Base-by-base conservation (phyloP, 1,140 invertebrate genomes). In the Magallana ariakensis region DNA sequence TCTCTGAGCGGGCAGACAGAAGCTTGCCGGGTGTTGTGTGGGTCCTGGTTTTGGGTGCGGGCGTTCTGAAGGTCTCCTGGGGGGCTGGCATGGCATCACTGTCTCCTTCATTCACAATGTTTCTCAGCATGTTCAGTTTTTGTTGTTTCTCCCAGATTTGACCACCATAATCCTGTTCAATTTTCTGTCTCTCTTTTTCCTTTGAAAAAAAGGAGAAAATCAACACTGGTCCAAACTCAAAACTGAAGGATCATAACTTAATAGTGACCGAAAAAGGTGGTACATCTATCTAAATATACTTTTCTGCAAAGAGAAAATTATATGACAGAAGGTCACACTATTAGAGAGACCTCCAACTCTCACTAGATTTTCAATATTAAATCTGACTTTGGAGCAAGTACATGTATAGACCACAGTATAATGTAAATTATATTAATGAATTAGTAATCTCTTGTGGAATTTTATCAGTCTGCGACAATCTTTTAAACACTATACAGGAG, bases 1-100 rank as follows among this genome's bases (percentile, higher is more conserved):
- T 90, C 15, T 93, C 92, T 26, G 92, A 93, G 46, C 88, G 90
- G 54, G 92, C 92, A 56, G 89, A 70, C 75, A 88, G 33, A 26
- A 90, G 88, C 66, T 91, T 86, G 16, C 85, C 91, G 5, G 93
- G 92, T 13, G 92, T 93, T n/a, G 93, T 93, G 88, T 91, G 92
- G 19, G 92, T 93, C 11, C 92, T 87, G n/a, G 91, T 89, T 66
- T 93, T 93, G 19, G 91, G 87, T 2, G 90, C 89, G 4, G 92
- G 92, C 13, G 92, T 90, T 70, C 88, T 87, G 57, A 90, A 90
- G 22, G 53, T 57, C 26, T 58, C 53, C 22, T 83, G 81, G 0
- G 87, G 82, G 22, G 83, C 86, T 0, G 83, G 85, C 0, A 70
- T 70, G 5, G 86, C 87, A 13, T 88, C 70, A 13, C 26, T 87